Evolutionary conservation across 2,113 vertebrate genomes (phyloP).

Genomic region (Chrysochloris asiatica): DNA sequence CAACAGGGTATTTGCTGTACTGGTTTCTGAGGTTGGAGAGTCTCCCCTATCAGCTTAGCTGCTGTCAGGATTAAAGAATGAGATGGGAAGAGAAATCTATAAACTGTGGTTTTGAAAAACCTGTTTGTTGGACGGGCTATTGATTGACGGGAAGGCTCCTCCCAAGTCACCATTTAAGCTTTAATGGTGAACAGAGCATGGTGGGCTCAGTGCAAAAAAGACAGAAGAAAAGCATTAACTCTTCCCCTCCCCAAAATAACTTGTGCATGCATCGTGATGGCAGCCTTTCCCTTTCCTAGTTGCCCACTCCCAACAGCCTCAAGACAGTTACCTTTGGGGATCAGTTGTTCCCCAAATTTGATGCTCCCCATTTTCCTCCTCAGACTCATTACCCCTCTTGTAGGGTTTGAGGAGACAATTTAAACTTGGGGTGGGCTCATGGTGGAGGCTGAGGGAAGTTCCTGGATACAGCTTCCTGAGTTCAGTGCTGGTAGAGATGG

Average conservation of each 20-base stretch:
- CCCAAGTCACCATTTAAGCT: constrained; percentile 75
- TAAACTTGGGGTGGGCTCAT: not conserved
- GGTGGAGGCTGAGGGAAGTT: not conserved
- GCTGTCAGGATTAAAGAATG: constrained; percentile 68
- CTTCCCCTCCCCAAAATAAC: too few relatives aligned
- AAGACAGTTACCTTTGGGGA: not conserved
- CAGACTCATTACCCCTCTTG: not conserved
- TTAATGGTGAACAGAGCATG: constrained; percentile 74
- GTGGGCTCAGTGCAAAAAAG: constrained; percentile 4
- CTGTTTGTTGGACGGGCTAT: constrained; percentile 71
- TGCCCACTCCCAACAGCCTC: not conserved
- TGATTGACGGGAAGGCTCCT: constrained; percentile 48
- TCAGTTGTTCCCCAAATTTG: not conserved
- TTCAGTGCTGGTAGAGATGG: not conserved
- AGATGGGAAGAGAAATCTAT: constrained; percentile 64
- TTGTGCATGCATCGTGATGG: not conserved
- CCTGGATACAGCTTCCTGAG: not conserved
- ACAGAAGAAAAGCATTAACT: not conserved
- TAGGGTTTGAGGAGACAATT: not conserved
- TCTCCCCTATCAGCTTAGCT: constrained; percentile 62
- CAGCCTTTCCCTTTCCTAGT: not conserved
- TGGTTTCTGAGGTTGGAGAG: constrained; percentile 19
- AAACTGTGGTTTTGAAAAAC: constrained; percentile 48
- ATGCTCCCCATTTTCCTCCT: not conserved
- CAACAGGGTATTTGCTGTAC: constrained; percentile 16